phyloP scores from a whole-genome alignment of 2,113 vertebrate genomes.

The Myodes glareolus region DNA sequence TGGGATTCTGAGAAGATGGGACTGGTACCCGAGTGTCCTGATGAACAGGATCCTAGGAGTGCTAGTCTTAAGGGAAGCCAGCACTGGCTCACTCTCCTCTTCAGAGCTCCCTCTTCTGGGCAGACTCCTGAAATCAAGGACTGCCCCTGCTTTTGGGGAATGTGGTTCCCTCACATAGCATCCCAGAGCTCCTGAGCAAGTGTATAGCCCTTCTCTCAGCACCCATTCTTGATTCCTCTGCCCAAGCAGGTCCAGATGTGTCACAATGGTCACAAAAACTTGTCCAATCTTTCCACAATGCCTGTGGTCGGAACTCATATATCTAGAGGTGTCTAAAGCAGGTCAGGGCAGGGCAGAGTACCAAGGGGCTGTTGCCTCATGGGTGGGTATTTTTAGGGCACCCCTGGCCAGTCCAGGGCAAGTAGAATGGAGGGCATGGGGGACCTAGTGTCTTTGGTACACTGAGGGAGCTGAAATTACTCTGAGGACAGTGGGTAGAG shows the following conservation, averaged over 20 bases:
- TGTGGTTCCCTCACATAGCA: not conserved
- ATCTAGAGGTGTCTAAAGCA: not conserved
- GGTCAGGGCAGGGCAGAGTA: not conserved
- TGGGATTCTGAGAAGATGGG: not conserved
- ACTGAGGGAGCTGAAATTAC: not conserved
- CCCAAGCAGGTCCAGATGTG: not conserved
- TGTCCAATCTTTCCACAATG: not conserved
- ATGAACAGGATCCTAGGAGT: not conserved
- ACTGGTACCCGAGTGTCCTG: accelerated
- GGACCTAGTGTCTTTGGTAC: not conserved
- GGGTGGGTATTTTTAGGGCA: not conserved
- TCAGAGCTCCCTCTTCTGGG: not conserved
- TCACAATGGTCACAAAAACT: not conserved
- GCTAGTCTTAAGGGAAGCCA: not conserved
- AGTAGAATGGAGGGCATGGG: not conserved
- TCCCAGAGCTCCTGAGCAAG: not conserved
- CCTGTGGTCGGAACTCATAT: not conserved
- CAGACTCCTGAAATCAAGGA: not conserved
- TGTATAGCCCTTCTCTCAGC: accelerated
- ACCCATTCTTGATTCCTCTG: not conserved
- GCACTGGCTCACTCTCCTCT: not conserved
- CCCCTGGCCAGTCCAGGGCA: not conserved
- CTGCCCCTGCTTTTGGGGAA: not conserved
- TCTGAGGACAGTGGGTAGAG: not conserved
- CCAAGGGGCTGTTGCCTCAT: too few species aligned